phyloP scores from a whole-genome alignment of 2,113 vertebrate species.

The Platysteira castanea region DNA sequence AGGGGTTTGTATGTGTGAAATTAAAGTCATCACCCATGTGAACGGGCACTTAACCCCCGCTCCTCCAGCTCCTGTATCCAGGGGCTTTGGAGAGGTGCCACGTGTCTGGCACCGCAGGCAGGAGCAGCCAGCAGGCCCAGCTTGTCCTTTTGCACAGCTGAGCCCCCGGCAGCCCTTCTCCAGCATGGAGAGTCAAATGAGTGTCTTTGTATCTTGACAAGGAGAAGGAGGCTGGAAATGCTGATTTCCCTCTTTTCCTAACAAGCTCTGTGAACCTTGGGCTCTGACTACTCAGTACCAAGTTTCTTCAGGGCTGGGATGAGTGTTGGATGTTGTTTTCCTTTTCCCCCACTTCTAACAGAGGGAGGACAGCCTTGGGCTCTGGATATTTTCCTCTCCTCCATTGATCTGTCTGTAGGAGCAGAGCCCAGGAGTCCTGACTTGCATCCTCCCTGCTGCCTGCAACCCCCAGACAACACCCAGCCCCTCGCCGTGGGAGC shows the following conservation, averaged over 20 bases:
- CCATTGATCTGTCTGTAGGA: background rate
- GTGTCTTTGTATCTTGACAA: background rate
- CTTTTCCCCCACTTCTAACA: background rate
- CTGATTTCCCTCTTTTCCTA: background rate
- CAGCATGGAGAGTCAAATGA: rapidly evolving
- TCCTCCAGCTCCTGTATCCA: background rate
- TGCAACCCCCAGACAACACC: background rate
- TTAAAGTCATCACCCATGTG: rapidly evolving
- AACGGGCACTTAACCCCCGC: rapidly evolving
- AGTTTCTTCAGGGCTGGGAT: background rate
- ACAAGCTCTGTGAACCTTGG: background rate
- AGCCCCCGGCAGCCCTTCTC: background rate
- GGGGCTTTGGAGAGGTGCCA: rapidly evolving
- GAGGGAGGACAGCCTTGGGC: rapidly evolving
- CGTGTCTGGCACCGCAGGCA: background rate
- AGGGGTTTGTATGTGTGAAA: background rate
- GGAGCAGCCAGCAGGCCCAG: background rate
- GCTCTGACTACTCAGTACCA: background rate
- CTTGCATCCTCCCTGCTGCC: rapidly evolving
- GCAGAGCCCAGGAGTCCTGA: background rate
- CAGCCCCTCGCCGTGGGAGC: rapidly evolving
- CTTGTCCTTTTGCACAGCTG: background rate
- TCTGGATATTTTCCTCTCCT: background rate
- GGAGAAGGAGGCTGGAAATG: background rate
- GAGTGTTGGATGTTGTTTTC: background rate